phyloP scores from a whole-genome alignment of 2,113 vertebrate genomes.

The Egretta garzetta region DNA sequence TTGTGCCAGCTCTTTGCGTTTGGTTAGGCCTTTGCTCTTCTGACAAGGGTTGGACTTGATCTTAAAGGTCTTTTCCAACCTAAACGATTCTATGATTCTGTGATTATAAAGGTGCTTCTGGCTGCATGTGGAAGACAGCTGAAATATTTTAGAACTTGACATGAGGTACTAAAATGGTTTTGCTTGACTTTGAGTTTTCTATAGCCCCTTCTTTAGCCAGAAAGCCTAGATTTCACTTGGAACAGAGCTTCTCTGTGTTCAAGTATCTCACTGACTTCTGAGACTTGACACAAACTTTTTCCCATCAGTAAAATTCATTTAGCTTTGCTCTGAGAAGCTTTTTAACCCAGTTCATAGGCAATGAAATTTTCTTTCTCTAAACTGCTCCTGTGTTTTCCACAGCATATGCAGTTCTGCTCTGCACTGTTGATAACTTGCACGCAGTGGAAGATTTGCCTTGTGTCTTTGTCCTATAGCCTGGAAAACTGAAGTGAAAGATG shows the following conservation, averaged over 20 bases:
- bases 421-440: neutral
- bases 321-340: neutral
- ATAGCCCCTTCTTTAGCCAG: neutral
- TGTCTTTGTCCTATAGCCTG: neutral
- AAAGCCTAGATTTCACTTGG: neutral
- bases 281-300: neutral
- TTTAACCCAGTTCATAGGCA: neutral
- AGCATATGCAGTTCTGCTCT: neutral
- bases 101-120: neutral
- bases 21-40: neutral
- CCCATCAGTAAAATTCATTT: neutral
- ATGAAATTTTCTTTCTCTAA: neutral
- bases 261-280: neutral
- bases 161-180: neutral
- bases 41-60: neutral
- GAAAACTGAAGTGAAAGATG: neutral
- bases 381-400: neutral
- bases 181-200: neutral
- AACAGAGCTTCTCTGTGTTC: neutral
- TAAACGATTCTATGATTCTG: too few relatives aligned
- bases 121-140: neutral
- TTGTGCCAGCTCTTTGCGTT: neutral
- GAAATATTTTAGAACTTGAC: neutral
- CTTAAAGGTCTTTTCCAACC: too few relatives aligned
- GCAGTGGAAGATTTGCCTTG: neutral